phyloP scores from a whole-genome alignment of 1,140 invertebrate species.

The Drusus annulatus region DNA sequence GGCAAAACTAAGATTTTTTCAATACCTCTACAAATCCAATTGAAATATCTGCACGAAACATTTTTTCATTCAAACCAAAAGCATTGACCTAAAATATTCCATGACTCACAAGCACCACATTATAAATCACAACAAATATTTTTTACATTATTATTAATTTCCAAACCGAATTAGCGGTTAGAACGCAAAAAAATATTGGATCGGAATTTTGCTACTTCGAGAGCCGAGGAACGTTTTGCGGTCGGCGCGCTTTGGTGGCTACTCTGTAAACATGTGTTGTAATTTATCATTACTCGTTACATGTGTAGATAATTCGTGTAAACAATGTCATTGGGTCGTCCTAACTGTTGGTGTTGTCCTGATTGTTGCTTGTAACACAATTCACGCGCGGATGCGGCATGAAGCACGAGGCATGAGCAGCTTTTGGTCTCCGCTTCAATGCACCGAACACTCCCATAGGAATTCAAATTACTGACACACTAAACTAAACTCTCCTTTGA shows the following conservation, averaged over 20 bases:
- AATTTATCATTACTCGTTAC: constrained; percentile 34
- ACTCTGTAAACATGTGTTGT: background rate
- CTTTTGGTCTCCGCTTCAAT: constrained; percentile 6
- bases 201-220: too few relatives aligned
- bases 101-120: background rate
- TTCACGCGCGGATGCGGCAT: background rate
- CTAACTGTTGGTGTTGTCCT: constrained; percentile 50
- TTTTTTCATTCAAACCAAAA: background rate
- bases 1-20: too few relatives aligned
- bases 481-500: constrained; percentile 9
- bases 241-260: background rate
- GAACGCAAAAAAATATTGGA: too few relatives aligned
- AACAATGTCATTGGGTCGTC: constrained; percentile 55
- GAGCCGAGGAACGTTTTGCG: background rate
- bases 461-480: constrained; percentile 38
- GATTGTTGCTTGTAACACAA: constrained; percentile 1
- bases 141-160: background rate
- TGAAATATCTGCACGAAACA: background rate
- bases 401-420: background rate
- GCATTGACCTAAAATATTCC: background rate
- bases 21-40: background rate
- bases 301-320: constrained; percentile 50
- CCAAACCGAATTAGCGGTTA: background rate
- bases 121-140: background rate
- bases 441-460: background rate